Conservation (phyloP, 30 jellyfish, hydroid and myxozoan species). For the Haliclystus octoradiatus region DNA sequence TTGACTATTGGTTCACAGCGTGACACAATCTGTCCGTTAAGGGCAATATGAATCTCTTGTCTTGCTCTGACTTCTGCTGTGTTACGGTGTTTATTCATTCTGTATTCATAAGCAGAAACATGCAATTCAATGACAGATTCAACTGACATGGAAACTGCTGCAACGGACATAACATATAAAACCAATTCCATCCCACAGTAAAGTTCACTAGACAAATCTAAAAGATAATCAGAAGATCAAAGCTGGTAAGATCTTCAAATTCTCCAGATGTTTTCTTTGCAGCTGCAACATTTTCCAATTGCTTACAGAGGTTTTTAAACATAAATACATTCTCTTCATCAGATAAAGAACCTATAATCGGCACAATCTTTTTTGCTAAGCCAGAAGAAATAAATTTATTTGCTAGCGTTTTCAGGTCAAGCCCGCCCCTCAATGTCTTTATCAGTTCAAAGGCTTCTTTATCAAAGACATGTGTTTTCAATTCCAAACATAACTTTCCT, state of each 20-base stretch:
- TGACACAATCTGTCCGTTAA: slow-evolving; percentile 14
- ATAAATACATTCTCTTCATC: too few relatives aligned
- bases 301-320: too few relatives aligned
- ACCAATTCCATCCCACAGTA: slow-evolving; percentile 10
- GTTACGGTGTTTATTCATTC: slow-evolving; percentile 9
- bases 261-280: too few relatives aligned
- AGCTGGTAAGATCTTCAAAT: too few relatives aligned
- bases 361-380: too few relatives aligned
- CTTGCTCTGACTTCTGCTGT: slow-evolving; percentile 12
- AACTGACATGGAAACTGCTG: slow-evolving; percentile 21
- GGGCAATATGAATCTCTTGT: slow-evolving; percentile 14
- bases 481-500: slow-evolving; percentile 4
- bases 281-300: too few relatives aligned
- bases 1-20: slow-evolving; percentile 7
- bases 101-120: slow-evolving; percentile 9
- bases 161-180: slow-evolving; percentile 7
- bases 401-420: slow-evolving; percentile 23
- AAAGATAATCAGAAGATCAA: too few relatives aligned
- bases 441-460: slow-evolving; percentile 6
- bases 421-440: slow-evolving; percentile 15
- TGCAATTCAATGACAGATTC: slow-evolving; percentile 19
- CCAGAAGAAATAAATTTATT: slow-evolving; percentile 18
- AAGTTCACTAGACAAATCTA: slow-evolving; percentile 8
- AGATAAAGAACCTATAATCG: too few relatives aligned
- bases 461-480: slow-evolving; percentile 12